Evolutionary conservation across 2,888 invertebrate genomes (phyloP).

Genomic region (Argyresthia albistria): DNA sequence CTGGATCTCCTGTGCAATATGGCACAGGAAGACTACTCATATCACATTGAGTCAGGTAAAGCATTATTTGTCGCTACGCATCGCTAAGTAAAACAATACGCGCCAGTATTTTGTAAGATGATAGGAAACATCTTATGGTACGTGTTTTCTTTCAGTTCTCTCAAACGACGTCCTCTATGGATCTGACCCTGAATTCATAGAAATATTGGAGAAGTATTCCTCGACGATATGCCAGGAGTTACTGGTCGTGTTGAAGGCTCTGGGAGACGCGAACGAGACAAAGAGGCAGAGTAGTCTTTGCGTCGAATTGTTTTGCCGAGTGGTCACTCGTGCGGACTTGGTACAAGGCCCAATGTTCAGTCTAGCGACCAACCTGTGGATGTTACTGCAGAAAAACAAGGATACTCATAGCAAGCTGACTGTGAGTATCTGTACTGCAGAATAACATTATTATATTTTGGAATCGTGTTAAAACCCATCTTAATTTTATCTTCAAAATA

Average conservation of each 20-base stretch:
- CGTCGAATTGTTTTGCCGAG: conserved; percentile 80
- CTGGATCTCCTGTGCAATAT: conserved; percentile 85
- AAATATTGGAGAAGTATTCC: conserved; percentile 84
- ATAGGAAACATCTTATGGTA: no score
- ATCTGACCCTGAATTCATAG: conserved; percentile 87
- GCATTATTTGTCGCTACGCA: background rate
- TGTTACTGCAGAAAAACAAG: conserved; percentile 77
- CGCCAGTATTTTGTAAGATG: background rate
- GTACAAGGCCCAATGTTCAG: conserved; percentile 72
- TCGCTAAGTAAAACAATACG: background rate
- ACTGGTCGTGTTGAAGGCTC: conserved; percentile 76
- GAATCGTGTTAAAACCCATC: background rate
- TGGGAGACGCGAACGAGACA: conserved; percentile 77
- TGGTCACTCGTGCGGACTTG: conserved; percentile 77
- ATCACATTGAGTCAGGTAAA: conserved; percentile 86
- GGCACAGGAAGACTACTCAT: conserved; percentile 87
- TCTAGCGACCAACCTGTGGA: conserved; percentile 87
- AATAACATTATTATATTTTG: background rate
- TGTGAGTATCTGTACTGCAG: conserved; percentile 24
- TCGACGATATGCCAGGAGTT: conserved; percentile 85
- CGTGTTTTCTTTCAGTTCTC: conserved; percentile 74
- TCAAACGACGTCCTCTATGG: conserved; percentile 96
- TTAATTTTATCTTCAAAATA: background rate
- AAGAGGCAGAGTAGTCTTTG: conserved; percentile 81
- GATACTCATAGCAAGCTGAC: conserved; percentile 41